Evolutionary conservation across 2,888 invertebrate species (phyloP).

Genomic region (Apamea anceps): DNA sequence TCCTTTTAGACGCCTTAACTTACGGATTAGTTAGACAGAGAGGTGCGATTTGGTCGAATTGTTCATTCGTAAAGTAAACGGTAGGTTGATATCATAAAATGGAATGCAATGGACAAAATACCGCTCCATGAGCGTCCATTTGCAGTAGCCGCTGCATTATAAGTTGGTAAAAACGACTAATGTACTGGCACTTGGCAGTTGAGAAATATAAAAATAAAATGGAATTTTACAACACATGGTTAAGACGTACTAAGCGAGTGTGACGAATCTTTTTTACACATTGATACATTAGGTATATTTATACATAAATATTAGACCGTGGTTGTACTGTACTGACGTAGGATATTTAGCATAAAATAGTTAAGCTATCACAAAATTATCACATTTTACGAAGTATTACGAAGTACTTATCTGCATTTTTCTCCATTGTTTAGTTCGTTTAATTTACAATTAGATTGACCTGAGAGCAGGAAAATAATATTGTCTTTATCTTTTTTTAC

Average conservation of each 20-base stretch:
- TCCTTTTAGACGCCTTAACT: slow-evolving; percentile 60
- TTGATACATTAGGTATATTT: slow-evolving; percentile 20
- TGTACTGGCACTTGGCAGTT: slow-evolving; percentile 21
- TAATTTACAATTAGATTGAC: background rate
- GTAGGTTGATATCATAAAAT: slow-evolving; percentile 35
- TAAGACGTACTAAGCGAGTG: slow-evolving; percentile 43
- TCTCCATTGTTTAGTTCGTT: background rate
- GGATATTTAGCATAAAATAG: background rate
- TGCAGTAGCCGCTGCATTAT: background rate
- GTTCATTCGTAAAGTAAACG: slow-evolving; percentile 49
- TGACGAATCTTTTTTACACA: slow-evolving; percentile 60
- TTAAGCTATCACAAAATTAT: slow-evolving; percentile 1
- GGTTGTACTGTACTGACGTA: slow-evolving; percentile 4
- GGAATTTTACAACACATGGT: slow-evolving; percentile 60
- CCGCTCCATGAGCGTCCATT: slow-evolving; percentile 16
- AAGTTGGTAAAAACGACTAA: slow-evolving; percentile 23
- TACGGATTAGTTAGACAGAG: slow-evolving; percentile 63
- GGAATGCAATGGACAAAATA: slow-evolving; percentile 38
- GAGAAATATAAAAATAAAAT: slow-evolving; percentile 37
- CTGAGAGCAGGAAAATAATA: background rate
- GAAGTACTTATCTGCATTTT: background rate
- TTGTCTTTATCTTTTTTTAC: slow-evolving; percentile 73
- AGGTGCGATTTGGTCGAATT: slow-evolving; percentile 56
- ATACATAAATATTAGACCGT: background rate
- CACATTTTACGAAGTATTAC: background rate